Evolutionary conservation across 1,140 invertebrate species (phyloP).

Genomic region (Reticulitermes speratus): DNA sequence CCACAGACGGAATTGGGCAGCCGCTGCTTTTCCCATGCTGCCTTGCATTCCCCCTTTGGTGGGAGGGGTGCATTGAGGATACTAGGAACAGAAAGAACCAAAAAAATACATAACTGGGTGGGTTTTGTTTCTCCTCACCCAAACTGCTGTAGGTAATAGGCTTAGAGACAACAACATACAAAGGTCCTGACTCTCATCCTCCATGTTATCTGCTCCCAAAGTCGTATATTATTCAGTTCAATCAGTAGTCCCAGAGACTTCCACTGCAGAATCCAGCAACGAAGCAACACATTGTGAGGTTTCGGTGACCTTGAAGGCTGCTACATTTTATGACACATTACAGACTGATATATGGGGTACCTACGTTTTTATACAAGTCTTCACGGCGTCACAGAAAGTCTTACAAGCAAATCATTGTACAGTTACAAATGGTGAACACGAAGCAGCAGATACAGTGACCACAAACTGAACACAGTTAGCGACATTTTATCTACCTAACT

Average conservation of each 20-base stretch:
- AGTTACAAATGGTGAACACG: too few relatives aligned
- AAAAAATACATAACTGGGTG: background rate
- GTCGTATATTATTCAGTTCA: background rate
- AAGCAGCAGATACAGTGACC: too few relatives aligned
- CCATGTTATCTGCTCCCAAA: background rate
- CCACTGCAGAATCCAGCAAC: background rate
- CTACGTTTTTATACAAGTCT: too few relatives aligned
- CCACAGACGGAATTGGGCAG: background rate
- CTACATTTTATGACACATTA: too few relatives aligned
- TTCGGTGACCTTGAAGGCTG: too few relatives aligned
- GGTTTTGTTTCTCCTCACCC: background rate
- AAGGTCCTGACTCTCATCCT: background rate
- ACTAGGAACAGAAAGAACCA: background rate
- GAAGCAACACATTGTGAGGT: background rate
- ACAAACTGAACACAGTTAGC: too few relatives aligned
- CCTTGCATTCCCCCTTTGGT: background rate
- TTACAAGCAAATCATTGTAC: too few relatives aligned
- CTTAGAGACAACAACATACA: background rate
- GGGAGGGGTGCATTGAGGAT: background rate
- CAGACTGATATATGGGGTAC: too few relatives aligned
- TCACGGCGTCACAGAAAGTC: too few relatives aligned
- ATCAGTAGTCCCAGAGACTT: background rate
- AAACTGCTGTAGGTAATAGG: constrained; percentile 1
- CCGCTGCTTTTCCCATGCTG: background rate
- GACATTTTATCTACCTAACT: too few relatives aligned